Evolutionary conservation across 2,113 vertebrate genomes (phyloP).

Genomic region (Raja brachyura): DNA sequence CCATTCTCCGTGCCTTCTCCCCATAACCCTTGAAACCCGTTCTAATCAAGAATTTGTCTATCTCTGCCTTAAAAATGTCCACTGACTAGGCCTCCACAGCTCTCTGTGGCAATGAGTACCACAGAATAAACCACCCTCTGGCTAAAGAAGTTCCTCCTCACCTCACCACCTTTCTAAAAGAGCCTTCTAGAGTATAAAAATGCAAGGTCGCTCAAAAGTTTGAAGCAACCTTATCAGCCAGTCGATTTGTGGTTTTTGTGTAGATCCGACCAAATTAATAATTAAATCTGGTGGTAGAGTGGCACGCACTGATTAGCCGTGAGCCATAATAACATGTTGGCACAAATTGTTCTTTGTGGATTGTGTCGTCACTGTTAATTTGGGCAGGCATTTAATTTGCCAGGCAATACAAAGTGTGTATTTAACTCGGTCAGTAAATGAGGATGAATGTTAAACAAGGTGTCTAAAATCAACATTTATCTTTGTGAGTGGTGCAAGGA

Average conservation of each 20-base stretch:
- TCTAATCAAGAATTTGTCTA: too few relatives aligned
- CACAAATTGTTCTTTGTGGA: background rate
- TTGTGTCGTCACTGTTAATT: conserved; percentile 12
- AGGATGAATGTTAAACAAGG: background rate
- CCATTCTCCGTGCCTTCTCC: too few relatives aligned
- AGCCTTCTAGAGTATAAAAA: background rate
- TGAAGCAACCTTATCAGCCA: background rate
- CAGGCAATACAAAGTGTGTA: background rate
- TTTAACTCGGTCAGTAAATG: background rate
- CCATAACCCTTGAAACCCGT: too few relatives aligned
- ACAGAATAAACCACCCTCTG: too few relatives aligned
- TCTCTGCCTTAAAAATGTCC: too few relatives aligned
- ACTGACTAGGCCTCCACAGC: too few relatives aligned
- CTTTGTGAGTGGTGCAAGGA: too few relatives aligned
- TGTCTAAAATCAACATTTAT: background rate
- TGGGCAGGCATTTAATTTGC: background rate
- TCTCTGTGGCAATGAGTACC: too few relatives aligned
- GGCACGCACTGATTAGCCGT: background rate
- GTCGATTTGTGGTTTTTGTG: background rate
- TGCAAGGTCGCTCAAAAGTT: background rate
- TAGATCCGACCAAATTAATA: background rate
- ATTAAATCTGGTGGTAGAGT: background rate
- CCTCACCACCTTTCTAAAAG: background rate
- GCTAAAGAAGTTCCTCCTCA: too few relatives aligned
- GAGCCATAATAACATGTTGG: conserved; percentile 4